Conservation (phyloP, 2,888 invertebrate species). For the Blera fallax region DNA sequence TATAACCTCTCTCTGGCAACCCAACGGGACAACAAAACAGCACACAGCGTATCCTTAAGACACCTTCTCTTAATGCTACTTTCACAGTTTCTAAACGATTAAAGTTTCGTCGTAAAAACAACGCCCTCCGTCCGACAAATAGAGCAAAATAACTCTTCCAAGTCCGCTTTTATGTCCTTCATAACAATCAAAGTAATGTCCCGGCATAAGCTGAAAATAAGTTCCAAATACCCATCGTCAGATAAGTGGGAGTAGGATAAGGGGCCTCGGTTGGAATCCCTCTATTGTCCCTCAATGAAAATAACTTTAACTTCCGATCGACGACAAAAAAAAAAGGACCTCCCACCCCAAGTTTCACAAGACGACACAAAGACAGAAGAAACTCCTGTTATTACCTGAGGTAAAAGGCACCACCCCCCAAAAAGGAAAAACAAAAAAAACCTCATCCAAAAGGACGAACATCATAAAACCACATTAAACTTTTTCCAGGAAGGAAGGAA, state of each 20-base stretch:
- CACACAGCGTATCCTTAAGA: conserved; percentile 22
- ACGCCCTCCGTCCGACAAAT: conserved; percentile 17
- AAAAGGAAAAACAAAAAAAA: not conserved
- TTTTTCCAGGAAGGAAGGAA: conserved; percentile 58
- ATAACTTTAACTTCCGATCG: conserved; percentile 46
- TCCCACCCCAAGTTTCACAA: not conserved
- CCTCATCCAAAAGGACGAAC: conserved; percentile 35
- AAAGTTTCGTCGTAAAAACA: conserved; percentile 60
- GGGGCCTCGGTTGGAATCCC: conserved; percentile 14
- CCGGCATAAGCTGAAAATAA: conserved; percentile 55
- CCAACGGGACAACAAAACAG: conserved; percentile 1
- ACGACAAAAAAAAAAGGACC: not conserved
- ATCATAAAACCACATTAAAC: conserved; percentile 55
- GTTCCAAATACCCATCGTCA: conserved; percentile 32
- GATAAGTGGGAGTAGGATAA: not conserved
- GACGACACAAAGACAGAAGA: not conserved
- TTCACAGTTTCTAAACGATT: conserved; percentile 29
- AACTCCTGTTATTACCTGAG: conserved; percentile 16
- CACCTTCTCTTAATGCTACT: conserved; percentile 44
- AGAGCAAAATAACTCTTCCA: conserved; percentile 39
- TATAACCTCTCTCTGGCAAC: not conserved
- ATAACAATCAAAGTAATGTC: conserved; percentile 69
- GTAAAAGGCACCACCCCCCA: conserved; percentile 10
- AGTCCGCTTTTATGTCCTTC: conserved; percentile 46
- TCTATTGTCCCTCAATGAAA: conserved; percentile 34